Evolutionary conservation across 2,888 invertebrate species (phyloP).

Genomic region (Caenorhabditis plicata): DNA sequence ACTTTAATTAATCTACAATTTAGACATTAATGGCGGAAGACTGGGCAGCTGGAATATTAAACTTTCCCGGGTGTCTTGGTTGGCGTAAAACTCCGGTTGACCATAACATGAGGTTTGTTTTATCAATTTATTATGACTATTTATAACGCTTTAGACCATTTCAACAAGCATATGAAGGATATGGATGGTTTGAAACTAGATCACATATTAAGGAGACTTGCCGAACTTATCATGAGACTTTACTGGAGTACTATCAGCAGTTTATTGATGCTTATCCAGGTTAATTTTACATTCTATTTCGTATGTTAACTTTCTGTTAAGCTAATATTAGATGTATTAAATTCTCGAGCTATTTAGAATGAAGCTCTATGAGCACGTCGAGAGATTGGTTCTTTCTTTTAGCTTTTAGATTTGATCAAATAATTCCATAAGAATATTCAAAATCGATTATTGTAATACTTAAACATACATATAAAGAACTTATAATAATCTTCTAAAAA

Average conservation of each 20-base stretch:
- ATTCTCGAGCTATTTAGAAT: too few relatives aligned
- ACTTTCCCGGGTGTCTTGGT: conserved; percentile 48
- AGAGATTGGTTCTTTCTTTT: too few relatives aligned
- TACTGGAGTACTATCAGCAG: conserved; percentile 39
- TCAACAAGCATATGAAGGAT: conserved; percentile 35
- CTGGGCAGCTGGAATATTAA: conserved; percentile 50
- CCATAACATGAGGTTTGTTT: conserved; percentile 50
- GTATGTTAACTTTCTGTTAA: background rate
- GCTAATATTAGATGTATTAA: too few relatives aligned
- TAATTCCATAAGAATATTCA: too few relatives aligned
- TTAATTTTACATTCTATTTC: background rate
- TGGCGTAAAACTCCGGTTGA: conserved; percentile 41
- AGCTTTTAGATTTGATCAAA: too few relatives aligned
- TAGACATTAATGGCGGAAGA: conserved; percentile 49
- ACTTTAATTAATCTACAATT: too few relatives aligned
- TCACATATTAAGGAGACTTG: conserved; percentile 36
- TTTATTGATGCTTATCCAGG: conserved; percentile 42
- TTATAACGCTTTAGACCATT: conserved; percentile 32
- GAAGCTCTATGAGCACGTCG: too few relatives aligned
- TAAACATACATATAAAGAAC: too few relatives aligned
- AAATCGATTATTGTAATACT: too few relatives aligned
- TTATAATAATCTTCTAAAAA: too few relatives aligned
- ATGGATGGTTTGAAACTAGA: conserved; percentile 11
- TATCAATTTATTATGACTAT: background rate
- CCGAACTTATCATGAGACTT: conserved; percentile 33